Base-by-base conservation (phyloP, 2,888 invertebrate species). In the Chouioia cunea region DNA sequence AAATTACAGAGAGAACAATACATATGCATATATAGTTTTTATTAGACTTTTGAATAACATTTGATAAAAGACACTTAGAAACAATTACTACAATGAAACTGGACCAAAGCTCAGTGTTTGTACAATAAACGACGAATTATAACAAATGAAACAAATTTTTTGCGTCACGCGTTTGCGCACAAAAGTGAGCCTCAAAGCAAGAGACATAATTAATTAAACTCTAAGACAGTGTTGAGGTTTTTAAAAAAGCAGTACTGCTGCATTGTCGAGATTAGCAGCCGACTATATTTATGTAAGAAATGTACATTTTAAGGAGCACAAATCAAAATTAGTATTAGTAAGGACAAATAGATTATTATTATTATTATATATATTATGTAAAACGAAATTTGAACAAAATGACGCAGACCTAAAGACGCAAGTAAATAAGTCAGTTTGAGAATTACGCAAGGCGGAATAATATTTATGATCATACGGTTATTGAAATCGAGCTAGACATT, bases 261-360 rank as follows among this genome's bases (percentile, higher is more conserved):
- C 43, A 16, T 27, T 57, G 12, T 59, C 16, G 22, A 67, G 47
- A 52, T 52, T 52, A 52, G 46, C 58, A 69, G 46, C 63, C 43
- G 70, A 60, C 58, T 64, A 65, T 65, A 36, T 69, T 66, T 67
- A 60, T 50, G 64, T 69, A 65, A 69, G 69, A 63, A 65, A 43
- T 65, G 69, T 73, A 73, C 36, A 70, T 70, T 70, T 48, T 73
- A 73, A 73, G 73, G 54, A 65, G 75, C 75, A 73, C 73, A 75
- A 75, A 75, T 75, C 75, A 75, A 75, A 75, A 75, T 75, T 73
- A 66, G 16, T 8, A 2, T 73, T 70, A 73, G 73, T 50, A 66
- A 65, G 23, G 47, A 43, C 22, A 47, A 58, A 36, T 10, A 36
- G 36, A 36, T 36, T 36, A 36, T 12, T 36, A 36, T 36, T 10